Evolutionary conservation across 2,888 invertebrate species (phyloP).

Genomic region (Sarcophaga subvicina): DNA sequence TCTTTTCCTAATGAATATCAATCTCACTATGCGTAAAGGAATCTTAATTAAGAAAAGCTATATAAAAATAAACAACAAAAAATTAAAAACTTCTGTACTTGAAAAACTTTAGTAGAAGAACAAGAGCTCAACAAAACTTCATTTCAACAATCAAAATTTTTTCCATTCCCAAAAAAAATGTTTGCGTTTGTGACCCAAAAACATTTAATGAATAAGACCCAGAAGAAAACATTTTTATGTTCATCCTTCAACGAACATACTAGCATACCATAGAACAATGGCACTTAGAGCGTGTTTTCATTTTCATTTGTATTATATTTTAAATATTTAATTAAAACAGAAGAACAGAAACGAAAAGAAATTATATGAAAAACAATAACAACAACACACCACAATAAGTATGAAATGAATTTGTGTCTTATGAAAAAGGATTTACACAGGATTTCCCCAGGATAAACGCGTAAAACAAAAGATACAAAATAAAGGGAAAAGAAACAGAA

Average conservation of each 20-base stretch:
- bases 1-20: too few relatives aligned
- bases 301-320: background rate
- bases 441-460: slow-evolving; percentile 3
- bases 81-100: background rate
- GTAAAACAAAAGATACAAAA: background rate
- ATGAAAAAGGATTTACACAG: slow-evolving; percentile 10
- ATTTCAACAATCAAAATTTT: too few relatives aligned
- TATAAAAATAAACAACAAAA: background rate
- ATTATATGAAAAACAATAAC: background rate
- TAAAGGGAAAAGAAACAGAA: background rate
- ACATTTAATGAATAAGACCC: background rate
- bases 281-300: background rate
- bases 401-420: slow-evolving; percentile 3
- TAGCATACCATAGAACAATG: background rate
- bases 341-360: background rate
- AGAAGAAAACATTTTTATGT: background rate
- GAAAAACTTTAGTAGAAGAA: background rate
- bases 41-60: too few relatives aligned
- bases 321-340: slow-evolving; percentile 44
- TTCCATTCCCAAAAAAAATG: too few relatives aligned
- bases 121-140: background rate
- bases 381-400: slow-evolving; percentile 1
- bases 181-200: too few relatives aligned
- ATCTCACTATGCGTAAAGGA: too few relatives aligned
- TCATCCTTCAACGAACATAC: slow-evolving; percentile 4